These are phyloP conservation scores for Cherax quadricarinatus DNA, from an alignment of 1,140 invertebrate genomes.

Conservation along the genomic window DNA sequence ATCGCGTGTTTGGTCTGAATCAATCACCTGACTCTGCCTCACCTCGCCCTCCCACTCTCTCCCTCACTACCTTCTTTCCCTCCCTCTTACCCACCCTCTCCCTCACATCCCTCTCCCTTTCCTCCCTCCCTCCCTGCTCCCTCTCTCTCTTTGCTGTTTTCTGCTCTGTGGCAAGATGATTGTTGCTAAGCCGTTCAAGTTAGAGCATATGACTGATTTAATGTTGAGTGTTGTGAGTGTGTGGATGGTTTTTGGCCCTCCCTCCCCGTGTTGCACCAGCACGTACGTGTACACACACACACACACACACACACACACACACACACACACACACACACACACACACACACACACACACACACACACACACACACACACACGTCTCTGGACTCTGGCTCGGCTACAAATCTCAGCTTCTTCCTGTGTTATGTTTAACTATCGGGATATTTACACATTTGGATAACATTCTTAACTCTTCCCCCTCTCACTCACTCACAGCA, in stretches of 20 bases:
- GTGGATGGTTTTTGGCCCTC: not conserved
- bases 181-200: conserved; percentile 27
- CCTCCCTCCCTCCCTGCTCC: conserved; percentile 10
- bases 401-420: not conserved
- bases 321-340: not conserved
- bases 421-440: not conserved
- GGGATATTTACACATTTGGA: not conserved
- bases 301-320: conserved; percentile 11
- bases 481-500: conserved; percentile 3
- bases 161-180: not conserved
- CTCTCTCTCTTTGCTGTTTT: conserved; percentile 4
- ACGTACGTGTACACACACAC: not conserved
- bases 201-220: conserved; percentile 50
- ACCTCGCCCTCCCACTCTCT: conserved; percentile 1
- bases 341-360: conserved; percentile 7
- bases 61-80: not conserved
- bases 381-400: not conserved
- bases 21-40: conserved; percentile 58
- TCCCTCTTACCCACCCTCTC: conserved; percentile 5
- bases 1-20: conserved; percentile 67
- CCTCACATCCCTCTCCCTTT: conserved; percentile 4
- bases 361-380: not conserved
- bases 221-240: conserved; percentile 29
- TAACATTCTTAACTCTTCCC: not conserved
- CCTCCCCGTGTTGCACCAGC: conserved; percentile 29